Conservation (phyloP, 2,113 vertebrate species). For the Coturnix japonica region DNA sequence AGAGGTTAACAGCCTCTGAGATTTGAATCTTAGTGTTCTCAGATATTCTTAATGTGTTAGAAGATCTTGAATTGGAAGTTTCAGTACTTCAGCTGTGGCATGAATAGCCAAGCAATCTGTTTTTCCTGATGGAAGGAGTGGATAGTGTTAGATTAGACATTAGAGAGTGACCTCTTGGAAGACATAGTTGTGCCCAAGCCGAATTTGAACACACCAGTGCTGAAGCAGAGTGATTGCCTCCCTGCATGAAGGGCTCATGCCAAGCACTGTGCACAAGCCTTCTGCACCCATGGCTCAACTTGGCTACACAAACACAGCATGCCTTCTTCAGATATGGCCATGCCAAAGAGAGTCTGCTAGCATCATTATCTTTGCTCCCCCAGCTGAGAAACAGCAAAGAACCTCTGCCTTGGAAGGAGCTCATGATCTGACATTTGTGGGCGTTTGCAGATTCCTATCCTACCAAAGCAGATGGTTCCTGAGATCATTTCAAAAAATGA, state of each 20-base stretch:
- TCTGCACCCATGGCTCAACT: accelerated
- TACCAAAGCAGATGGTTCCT: not conserved
- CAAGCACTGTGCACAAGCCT: not conserved
- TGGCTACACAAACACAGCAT: not conserved
- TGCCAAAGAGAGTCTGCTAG: accelerated
- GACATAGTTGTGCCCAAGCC: not conserved
- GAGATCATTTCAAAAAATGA: not conserved
- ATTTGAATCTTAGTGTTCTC: not conserved
- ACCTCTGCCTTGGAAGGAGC: not conserved
- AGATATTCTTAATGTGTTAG: not conserved
- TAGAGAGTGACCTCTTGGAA: conserved; percentile 21
- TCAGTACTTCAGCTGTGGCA: not conserved
- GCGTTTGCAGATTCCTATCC: not conserved
- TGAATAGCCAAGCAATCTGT: not conserved
- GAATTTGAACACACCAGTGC: conserved; percentile 32
- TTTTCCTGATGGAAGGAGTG: conserved; percentile 1
- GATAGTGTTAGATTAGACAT: not conserved
- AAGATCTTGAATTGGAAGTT: not conserved
- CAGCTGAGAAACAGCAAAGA: not conserved
- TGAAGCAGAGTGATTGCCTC: not conserved
- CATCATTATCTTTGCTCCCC: not conserved
- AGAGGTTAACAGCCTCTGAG: not conserved
- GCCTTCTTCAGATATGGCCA: not conserved
- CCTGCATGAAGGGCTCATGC: not conserved
- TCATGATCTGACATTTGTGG: not conserved